Base-by-base conservation (phyloP, 2,113 vertebrate genomes). In the Passer montanus region DNA sequence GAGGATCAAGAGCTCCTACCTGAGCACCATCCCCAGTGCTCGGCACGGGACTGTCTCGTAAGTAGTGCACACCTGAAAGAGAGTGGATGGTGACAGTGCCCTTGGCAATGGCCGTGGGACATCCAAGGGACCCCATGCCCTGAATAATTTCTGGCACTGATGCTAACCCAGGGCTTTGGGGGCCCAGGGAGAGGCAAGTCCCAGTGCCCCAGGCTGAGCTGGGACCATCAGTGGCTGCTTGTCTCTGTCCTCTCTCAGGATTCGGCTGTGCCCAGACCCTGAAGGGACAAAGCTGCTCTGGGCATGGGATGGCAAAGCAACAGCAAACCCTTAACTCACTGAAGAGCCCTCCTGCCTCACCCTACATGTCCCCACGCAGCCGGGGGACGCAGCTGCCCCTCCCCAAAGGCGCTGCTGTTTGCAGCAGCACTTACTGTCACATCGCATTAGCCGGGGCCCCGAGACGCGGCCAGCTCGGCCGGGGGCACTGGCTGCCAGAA, bases 31-130 rank as follows among this genome's bases (percentile, higher is more conserved):
- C 14, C 98, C 98, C 15, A 98, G 86, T 11, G 96, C 97, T 47
- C 75, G 90, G 84, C 98, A 98, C 0, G 98, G 99, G 58, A 98
- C 98, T 0, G 97, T 98, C 89, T 99, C 96, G 0, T 99, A 99
- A 10, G 77, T 94, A 27, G 97, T 60, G 82, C 98, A 98, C 78
- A 98, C 97, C 99, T 99, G 93, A 39, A 97, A 97, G 94, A 96
- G 62, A 98, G 35, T 2, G 30, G 27, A 39, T 1, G 1, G 73
- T 78, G 84, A 90, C 46, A 89, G 58, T 4, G 31, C 67, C 37
- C 59, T 52, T 62, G 88, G 39, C 67, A 87, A 43, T 6, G 15
- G 58, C 87, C 30, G 2, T 28, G 35, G 43, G 52, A n/a, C 20
- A 27, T 13, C 19, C 52, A 35, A 60, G 4, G 21, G 5, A 64